Evolutionary conservation across 1,140 invertebrate genomes (phyloP), one percentile per base, ranked within the genome.

Genomic region (Catajapyx aquilonaris): DNA sequence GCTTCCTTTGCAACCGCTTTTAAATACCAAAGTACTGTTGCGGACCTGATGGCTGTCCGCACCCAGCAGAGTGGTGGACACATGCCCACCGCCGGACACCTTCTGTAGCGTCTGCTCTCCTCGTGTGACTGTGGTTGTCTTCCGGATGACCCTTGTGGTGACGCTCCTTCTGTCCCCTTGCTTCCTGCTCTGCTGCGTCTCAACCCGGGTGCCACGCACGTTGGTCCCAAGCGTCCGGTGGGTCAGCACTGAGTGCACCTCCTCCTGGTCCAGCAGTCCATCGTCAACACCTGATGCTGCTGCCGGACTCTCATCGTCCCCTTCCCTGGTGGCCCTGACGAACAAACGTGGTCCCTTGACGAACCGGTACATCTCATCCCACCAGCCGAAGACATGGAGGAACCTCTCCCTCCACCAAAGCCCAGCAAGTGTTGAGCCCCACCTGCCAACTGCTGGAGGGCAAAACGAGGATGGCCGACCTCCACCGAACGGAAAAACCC

Each of bases 41-140:
- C n/a, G n/a, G n/a, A n/a, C n/a, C n/a, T n/a, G n/a, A n/a, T n/a
- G n/a, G n/a, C n/a, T n/a, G n/a, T n/a, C n/a, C n/a, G n/a, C n/a
- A n/a, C n/a, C n/a, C n/a, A n/a, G n/a, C n/a, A n/a, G n/a, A n/a
- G n/a, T n/a, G n/a, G n/a, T n/a, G n/a, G n/a, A n/a, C n/a, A n/a
- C n/a, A n/a, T n/a, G n/a, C n/a, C n/a, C n/a, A n/a, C n/a, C n/a
- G n/a, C n/a, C n/a, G n/a, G n/a, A 81, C 53, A 50, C 79, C 75
- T 43, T 85, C 75, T n/a, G n/a, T n/a, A n/a, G n/a, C n/a, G n/a
- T 69, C 52, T 86, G 80, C 48, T 90, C 83, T 17, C 81, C 84
- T 2, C 81, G 65, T 13, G 81, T 85, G 36, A 90, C 53, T 1
- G 85, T 88, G 5, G 85, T 91, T 41, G 86, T 85, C 55, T 88